phyloP scores from a whole-genome alignment of 2,888 invertebrate species.

The Eupithecia abbreviata region DNA sequence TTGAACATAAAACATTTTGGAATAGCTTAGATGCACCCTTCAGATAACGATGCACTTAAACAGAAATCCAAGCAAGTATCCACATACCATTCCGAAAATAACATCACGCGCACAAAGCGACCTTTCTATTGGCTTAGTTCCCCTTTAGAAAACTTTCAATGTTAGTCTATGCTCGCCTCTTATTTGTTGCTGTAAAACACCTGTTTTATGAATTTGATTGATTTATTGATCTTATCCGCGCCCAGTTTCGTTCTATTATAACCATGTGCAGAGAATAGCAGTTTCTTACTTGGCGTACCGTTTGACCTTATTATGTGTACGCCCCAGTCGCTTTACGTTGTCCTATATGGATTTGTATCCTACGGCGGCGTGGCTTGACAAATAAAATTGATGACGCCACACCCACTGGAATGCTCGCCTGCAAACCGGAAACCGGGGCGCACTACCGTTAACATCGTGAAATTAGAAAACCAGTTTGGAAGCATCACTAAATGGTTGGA shows the following conservation, averaged over 20 bases:
- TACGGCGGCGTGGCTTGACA: conserved; percentile 60
- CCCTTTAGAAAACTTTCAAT: conserved; percentile 47
- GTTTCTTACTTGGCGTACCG: conserved; percentile 35
- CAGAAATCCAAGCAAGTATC: conserved; percentile 58
- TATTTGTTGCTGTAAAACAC: conserved; percentile 50
- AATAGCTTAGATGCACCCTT: conserved; percentile 68
- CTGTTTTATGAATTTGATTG: conserved; percentile 43
- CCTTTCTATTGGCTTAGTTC: conserved; percentile 47
- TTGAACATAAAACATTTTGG: conserved; percentile 58
- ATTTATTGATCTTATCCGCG: conserved; percentile 41
- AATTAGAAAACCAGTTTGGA: conserved; percentile 71
- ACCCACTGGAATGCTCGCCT: conserved; percentile 68
- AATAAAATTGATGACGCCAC: conserved; percentile 73
- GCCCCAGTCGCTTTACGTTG: conserved; percentile 43
- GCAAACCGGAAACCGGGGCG: conserved; percentile 73
- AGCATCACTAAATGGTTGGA: conserved; percentile 48
- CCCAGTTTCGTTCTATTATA: conserved; percentile 15
- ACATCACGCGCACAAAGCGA: conserved; percentile 52
- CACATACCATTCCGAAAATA: conserved; percentile 73
- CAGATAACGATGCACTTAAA: conserved; percentile 73
- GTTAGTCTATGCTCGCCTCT: conserved; percentile 38
- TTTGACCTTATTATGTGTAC: conserved; percentile 51
- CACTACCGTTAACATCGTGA: conserved; percentile 74
- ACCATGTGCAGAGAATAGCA: conserved; percentile 16
- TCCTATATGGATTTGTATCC: conserved; percentile 45